Evolutionary conservation across 2,113 vertebrate genomes (phyloP).

Genomic region (western clawed frog (Xenopus tropicalis)): DNA sequence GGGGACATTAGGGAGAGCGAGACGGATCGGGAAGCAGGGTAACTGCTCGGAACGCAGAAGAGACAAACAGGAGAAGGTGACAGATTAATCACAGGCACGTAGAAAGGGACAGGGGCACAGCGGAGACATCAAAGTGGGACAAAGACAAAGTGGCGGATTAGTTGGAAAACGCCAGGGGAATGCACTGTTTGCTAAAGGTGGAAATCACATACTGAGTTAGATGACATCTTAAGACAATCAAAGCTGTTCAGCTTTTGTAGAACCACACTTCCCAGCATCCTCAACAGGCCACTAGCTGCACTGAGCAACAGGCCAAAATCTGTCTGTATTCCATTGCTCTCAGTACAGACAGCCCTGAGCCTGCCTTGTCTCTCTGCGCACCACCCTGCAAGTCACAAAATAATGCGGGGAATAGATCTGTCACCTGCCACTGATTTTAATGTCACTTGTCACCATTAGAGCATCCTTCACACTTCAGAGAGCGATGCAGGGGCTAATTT

Average conservation of each 20-base stretch:
- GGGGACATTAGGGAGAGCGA: conserved; percentile 35
- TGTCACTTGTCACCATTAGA: conserved; percentile 13
- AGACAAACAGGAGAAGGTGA: conserved; percentile 24
- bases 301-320: conserved; percentile 7
- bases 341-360: conserved; percentile 15
- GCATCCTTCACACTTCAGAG: neutral
- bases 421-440: neutral
- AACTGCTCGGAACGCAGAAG: conserved; percentile 31
- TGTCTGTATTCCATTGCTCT: conserved; percentile 8
- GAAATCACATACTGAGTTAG: conserved; percentile 2
- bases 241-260: neutral
- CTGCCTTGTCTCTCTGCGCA: conserved; percentile 7
- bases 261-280: neutral
- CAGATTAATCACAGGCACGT: conserved; percentile 34
- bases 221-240: too few species aligned
- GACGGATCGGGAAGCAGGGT: conserved; percentile 22
- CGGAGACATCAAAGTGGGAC: conserved; percentile 26
- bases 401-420: neutral
- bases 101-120: conserved; percentile 24
- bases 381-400: neutral
- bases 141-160: conserved; percentile 25
- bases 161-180: neutral
- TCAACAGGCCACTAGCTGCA: neutral
- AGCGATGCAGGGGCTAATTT: too few species aligned
- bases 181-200: conserved; percentile 14